Evolutionary conservation across 1,140 invertebrate genomes (phyloP), one percentile per base, ranked within the genome.

Genomic region (Papilio aristodemus): DNA sequence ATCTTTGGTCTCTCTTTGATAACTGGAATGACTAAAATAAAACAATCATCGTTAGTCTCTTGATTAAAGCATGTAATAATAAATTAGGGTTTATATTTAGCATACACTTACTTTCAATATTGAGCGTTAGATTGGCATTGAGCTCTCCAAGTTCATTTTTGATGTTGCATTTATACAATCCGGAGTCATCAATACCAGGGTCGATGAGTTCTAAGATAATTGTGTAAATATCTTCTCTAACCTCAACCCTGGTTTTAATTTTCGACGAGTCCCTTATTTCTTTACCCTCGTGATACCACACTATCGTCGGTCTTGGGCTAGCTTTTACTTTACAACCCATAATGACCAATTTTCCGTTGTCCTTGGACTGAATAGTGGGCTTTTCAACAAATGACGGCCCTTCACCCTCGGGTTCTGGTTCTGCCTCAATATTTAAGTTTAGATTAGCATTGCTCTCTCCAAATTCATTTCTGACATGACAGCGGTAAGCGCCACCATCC

Each of bases 361-460:
- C 95, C 89, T 98, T 96, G 0, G 98, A 99, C 73, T 96, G 96
- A 78, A 99, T 99, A 10, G 89, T 90, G 14, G 99, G 99, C 91
- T 99, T 99, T 87, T 99, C 98, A 43, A 98, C 95, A 90, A 99
- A 99, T n/a, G 97, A 98, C 66, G 99, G 99, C 11, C 98, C 97
- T 81, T 98, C 96, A 13, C 98, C 98, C 90, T 97, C 96, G 0
- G 95, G 95, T 89, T 98, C 97, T 0, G 96, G 95, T 82, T 97
- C 97, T 10, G 97, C 97, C 92, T 99, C 97, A 86, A 99, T 99
- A 90, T 99, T 99, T 58, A 99, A 92, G 85, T 99, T 99, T 6
- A 99, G 93, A 92, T 99, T 99, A 43, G 99, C 99, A 90, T 99
- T 99, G 74, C 97, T 98, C 93, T 99, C 98, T 63, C 99, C 99